Conservation (phyloP, 2,113 vertebrate species). For the Platichthys flesus region DNA sequence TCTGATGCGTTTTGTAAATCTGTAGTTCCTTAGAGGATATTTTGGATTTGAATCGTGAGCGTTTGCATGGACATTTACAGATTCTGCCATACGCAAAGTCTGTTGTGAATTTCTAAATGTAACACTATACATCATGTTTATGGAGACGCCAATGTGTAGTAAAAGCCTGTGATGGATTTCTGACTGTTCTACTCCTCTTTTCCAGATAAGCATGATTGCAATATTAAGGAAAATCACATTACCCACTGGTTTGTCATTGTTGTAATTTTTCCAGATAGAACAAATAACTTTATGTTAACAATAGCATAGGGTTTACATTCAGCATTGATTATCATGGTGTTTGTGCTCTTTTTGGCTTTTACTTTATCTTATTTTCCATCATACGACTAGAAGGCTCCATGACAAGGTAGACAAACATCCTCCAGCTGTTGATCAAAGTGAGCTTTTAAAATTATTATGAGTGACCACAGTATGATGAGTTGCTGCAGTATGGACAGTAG, state of each 20-base stretch:
- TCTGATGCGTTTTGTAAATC: constrained; percentile 24
- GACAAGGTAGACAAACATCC: neutral
- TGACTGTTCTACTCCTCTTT: constrained; percentile 13
- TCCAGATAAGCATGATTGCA: neutral
- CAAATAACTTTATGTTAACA: neutral
- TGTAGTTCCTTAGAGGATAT: neutral
- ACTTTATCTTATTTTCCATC: neutral
- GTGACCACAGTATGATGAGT: neutral
- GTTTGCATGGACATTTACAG: constrained; percentile 14
- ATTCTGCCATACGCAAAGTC: constrained; percentile 3
- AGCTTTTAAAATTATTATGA: constrained; percentile 15
- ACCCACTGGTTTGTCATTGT: neutral
- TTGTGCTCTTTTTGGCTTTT: neutral
- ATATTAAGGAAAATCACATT: neutral
- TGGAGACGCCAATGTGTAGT: constrained; percentile 6
- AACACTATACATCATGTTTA: constrained; percentile 9
- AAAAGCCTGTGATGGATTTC: constrained; percentile 14
- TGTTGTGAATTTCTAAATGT: constrained; percentile 11
- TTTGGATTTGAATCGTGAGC: neutral
- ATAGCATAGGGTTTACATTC: neutral
- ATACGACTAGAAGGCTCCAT: neutral
- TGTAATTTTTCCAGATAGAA: neutral
- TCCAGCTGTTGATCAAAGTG: neutral
- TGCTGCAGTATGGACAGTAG: neutral
- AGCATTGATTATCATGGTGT: neutral